Conservation (phyloP, 2,888 invertebrate genomes). For the Mesodorylaimus sp. region DNA sequence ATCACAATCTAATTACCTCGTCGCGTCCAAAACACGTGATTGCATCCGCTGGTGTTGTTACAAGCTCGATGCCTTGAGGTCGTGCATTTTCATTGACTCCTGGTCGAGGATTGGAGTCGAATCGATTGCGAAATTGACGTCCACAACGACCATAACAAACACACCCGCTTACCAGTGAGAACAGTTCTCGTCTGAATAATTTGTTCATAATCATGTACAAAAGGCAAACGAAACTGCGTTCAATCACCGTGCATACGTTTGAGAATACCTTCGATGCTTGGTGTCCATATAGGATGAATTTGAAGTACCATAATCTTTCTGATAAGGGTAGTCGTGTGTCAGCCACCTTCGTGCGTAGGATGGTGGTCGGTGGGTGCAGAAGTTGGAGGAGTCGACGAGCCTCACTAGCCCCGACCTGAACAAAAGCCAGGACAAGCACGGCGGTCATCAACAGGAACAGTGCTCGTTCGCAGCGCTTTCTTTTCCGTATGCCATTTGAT, state of each 20-base stretch:
- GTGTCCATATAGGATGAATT: neutral
- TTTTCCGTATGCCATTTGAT: too few species aligned
- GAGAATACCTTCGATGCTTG: neutral
- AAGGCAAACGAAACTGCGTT: neutral
- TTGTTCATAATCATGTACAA: neutral
- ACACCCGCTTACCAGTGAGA: too few species aligned
- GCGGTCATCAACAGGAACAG: neutral
- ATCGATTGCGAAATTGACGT: too few species aligned
- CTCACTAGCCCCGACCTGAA: too few species aligned
- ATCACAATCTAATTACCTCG: too few species aligned
- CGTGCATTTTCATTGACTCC: too few species aligned
- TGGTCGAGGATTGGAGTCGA: too few species aligned
- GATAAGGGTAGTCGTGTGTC: neutral
- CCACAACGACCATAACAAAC: too few species aligned
- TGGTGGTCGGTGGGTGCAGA: neutral
- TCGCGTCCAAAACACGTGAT: too few species aligned
- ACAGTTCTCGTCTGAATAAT: neutral
- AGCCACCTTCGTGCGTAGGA: neutral
- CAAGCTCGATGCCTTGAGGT: too few species aligned
- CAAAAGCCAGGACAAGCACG: neutral
- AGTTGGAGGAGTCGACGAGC: neutral
- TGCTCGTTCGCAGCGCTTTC: neutral
- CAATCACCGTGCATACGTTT: neutral
- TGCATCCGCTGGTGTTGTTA: too few species aligned
- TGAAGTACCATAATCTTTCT: neutral